Base-by-base conservation (phyloP, 2,797 vertebrate species). In the Hydrophis major region DNA sequence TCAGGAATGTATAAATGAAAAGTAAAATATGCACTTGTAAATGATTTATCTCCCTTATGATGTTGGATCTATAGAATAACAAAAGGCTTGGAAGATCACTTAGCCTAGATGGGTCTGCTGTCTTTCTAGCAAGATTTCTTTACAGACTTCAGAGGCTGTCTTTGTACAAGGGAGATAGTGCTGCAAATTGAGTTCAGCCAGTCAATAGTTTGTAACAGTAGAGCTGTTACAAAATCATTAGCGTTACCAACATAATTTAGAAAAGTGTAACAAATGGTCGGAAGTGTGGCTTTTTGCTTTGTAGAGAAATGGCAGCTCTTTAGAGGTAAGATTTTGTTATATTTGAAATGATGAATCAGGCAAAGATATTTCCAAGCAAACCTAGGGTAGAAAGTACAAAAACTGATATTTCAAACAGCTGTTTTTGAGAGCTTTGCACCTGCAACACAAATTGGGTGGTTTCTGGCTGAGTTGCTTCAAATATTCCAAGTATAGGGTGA, bases 241-340 rank as follows among this genome's bases (percentile, higher is more conserved):
- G 50, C 55, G 20, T 92, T 94, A 90, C 22, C 42, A 88, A 59
- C 2, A 18, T 61, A 94, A 87, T 50, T 50, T 53, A 50, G 59
- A 69, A 78, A 95, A 95, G 53, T 25, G 88, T 89, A 96, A 55
- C 0, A 89, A 89, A 55, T 0, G 0, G 27, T 61, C 0, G 0
- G 57, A 94, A 94, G n/a, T 12, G 27, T 11, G 13, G 55, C 18
- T 94, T 94, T 83, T 89, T 42, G 25, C 37, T 86, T 91, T 56
- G 18, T 37, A 90, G 92, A 93, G 95, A 89, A 92, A 28, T 7
- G 32, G 28, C 8, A 4, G 89, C 87, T 42, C 53, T 87, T 92
- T 53, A 90, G 6, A 50, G 89, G 6, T 74, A 91, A 69, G 6
- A 4, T 86, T 94, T 92, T 90, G 61, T 12, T 89, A 56, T 55